Base-by-base conservation (phyloP, 2,888 invertebrate genomes). In the Amitus sp. region DNA sequence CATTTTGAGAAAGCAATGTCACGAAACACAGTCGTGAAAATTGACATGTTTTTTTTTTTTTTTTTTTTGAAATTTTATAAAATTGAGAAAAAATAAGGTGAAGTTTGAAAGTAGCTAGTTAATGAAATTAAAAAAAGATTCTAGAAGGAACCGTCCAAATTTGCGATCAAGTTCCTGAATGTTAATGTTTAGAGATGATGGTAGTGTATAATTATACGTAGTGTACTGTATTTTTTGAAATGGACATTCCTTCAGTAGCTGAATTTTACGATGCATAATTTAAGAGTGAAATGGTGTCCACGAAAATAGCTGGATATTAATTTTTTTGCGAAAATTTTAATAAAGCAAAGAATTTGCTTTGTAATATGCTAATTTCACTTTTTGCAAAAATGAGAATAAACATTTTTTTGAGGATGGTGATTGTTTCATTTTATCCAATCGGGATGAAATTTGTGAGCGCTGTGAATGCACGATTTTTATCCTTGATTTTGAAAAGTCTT, bases 281-380 rank as follows among this genome's bases (percentile, higher is more conserved):
- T 61, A 48, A 56, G 67, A 63, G 54, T 56, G 54, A 57, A 62
- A 58, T 77, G 80, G 80, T 81, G 80, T 81, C 80, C 80, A 80
- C 78, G 71, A 47, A 59, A 69, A 74, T 77, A 79, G 80, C 79
- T 80, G 79, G 78, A 77, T 79, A 78, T 79, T 77, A 74, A 33
- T 5, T 23, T 54, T 18, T 13, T 39, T 39, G 10, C 15, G 18
- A 15, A 39, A n/a, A n/a, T n/a, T n/a, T n/a, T n/a, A n/a, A n/a
- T n/a, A n/a, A n/a, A n/a, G n/a, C n/a, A n/a, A n/a, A n/a, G n/a
- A n/a, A n/a, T n/a, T n/a, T n/a, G n/a, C n/a, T n/a, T n/a, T n/a
- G n/a, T n/a, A n/a, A n/a, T n/a, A n/a, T n/a, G n/a, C n/a, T n/a
- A n/a, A n/a, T n/a, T n/a, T n/a, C n/a, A n/a, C n/a, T n/a, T n/a